phyloP scores from a whole-genome alignment of 2,797 vertebrate species.

The Hylomyscus alleni region DNA sequence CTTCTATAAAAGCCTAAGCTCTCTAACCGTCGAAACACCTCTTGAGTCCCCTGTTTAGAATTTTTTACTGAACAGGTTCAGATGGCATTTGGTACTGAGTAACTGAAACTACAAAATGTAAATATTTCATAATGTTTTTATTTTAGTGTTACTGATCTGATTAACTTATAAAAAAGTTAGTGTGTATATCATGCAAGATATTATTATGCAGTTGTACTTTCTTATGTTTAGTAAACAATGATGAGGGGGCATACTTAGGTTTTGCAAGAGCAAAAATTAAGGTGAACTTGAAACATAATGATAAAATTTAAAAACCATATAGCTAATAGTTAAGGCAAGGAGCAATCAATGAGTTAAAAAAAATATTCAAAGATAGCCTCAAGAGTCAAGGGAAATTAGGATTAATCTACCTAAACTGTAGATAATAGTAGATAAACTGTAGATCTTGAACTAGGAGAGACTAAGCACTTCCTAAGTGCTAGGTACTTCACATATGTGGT shows the following conservation, averaged over 20 bases:
- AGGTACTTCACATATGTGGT: not conserved
- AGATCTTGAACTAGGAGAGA: constrained; percentile 13
- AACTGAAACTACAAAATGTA: not conserved
- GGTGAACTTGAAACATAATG: not conserved
- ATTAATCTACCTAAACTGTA: not conserved
- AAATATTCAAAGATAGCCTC: not conserved
- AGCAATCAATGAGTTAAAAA: not conserved
- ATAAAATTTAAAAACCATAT: not conserved
- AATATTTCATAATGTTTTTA: not conserved
- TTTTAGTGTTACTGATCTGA: not conserved
- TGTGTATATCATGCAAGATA: not conserved
- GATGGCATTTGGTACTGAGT: not conserved
- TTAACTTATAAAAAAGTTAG: not conserved
- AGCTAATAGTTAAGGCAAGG: not conserved
- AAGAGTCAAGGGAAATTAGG: not conserved
- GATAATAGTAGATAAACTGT: not conserved
- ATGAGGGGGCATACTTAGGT: not conserved
- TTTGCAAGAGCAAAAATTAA: not conserved
- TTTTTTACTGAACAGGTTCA: not conserved
- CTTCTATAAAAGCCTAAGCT: not conserved
- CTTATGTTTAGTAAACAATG: not conserved
- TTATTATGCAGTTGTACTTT: not conserved
- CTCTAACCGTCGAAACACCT: not conserved
- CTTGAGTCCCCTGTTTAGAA: not conserved
- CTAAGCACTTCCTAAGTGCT: constrained; percentile 18